phyloP scores from a whole-genome alignment of 2,797 vertebrate genomes.

The Sus cebifrons region DNA sequence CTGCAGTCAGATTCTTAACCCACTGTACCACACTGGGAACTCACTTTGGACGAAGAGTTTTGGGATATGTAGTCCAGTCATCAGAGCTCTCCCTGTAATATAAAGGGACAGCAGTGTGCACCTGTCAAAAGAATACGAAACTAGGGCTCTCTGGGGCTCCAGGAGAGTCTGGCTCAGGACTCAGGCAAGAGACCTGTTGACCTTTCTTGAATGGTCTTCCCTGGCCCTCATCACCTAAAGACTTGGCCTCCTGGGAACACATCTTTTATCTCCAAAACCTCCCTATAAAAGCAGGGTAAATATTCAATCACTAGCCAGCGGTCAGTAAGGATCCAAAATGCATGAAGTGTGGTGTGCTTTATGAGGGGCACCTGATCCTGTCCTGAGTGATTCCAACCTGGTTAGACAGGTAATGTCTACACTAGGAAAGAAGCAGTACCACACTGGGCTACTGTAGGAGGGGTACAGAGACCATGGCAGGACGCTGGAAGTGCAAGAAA shows the following conservation, averaged over 20 bases:
- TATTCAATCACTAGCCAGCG: neutral
- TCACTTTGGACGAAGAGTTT: neutral
- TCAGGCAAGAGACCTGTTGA: neutral
- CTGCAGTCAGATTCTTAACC: too few relatives aligned
- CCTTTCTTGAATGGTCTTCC: neutral
- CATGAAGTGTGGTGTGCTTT: neutral
- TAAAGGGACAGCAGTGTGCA: neutral
- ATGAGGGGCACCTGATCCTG: neutral
- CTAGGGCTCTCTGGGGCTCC: neutral
- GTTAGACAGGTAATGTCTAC: neutral
- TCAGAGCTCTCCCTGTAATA: constrained; percentile 2
- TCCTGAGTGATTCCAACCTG: neutral
- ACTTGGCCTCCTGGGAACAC: neutral
- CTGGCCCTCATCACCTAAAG: neutral
- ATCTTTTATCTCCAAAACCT: neutral
- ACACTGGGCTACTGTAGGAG: rapidly evolving
- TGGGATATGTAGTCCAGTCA: neutral
- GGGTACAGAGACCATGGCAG: neutral
- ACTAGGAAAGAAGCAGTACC: neutral
- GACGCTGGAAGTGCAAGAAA: neutral
- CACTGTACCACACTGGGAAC: too few relatives aligned
- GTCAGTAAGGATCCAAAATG: neutral
- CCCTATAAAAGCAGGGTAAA: neutral
- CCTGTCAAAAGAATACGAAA: constrained; percentile 42
- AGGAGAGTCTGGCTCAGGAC: neutral